phyloP scores from a whole-genome alignment of 2,888 invertebrate species.

The Drosophila nr. perissopoda region DNA sequence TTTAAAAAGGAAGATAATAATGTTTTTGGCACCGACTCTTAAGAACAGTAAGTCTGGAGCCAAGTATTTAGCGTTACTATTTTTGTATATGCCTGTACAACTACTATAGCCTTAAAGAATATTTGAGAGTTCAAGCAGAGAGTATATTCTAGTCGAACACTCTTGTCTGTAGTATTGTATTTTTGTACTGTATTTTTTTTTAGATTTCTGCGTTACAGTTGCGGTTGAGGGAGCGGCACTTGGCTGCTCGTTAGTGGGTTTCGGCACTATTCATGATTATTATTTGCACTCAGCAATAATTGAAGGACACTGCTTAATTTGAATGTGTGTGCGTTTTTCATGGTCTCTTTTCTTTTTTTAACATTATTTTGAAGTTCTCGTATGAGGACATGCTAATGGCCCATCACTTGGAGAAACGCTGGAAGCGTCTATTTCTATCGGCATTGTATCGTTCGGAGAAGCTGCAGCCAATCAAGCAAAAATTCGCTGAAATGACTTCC shows the following conservation, averaged over 20 bases:
- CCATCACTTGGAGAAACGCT: constrained; percentile 88
- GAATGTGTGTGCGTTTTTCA: constrained; percentile 53
- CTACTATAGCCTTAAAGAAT: background rate
- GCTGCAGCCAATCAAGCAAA: constrained; percentile 92
- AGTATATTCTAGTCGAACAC: constrained; percentile 5
- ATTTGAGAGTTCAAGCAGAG: background rate
- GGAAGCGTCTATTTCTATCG: constrained; percentile 89
- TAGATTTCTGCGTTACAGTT: constrained; percentile 23
- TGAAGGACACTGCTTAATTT: constrained; percentile 73
- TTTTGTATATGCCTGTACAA: background rate
- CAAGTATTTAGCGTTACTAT: background rate
- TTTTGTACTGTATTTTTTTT: constrained; percentile 7
- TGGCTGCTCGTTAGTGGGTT: constrained; percentile 66
- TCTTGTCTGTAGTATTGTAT: background rate
- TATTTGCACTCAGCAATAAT: constrained; percentile 78
- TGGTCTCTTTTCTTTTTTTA: constrained; percentile 3
- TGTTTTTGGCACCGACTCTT: background rate
- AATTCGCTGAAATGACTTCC: constrained; percentile 93
- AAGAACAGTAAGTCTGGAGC: background rate
- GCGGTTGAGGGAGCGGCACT: constrained; percentile 38
- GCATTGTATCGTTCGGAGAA: constrained; percentile 89
- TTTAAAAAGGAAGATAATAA: background rate
- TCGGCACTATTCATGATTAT: constrained; percentile 78
- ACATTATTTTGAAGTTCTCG: constrained; percentile 75
- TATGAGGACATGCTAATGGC: constrained; percentile 85